phyloP scores from a whole-genome alignment of 2,888 invertebrate genomes.

The Psylliodes chrysocephalus region DNA sequence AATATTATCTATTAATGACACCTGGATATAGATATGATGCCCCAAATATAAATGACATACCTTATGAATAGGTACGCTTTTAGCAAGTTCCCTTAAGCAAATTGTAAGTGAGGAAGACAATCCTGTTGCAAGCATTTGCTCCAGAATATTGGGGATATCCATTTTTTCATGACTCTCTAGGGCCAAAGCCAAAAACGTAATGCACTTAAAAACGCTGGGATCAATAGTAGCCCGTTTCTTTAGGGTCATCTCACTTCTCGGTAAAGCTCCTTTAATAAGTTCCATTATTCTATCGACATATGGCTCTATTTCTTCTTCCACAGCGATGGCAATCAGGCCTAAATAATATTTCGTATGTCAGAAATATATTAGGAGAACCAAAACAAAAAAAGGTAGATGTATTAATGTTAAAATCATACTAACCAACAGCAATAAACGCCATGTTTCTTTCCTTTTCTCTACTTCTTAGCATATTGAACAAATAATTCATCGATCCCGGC shows the following conservation, averaged over 20 bases:
- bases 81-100: slow-evolving; percentile 89
- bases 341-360: slow-evolving; percentile 5
- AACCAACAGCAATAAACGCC: slow-evolving; percentile 90
- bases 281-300: slow-evolving; percentile 89
- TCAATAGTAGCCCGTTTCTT: slow-evolving; percentile 82
- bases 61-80: slow-evolving; percentile 84
- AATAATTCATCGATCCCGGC: slow-evolving; percentile 78
- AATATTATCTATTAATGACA: no score
- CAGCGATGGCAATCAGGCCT: slow-evolving; percentile 84
- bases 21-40: no score
- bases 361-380: background rate
- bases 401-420: slow-evolving; percentile 12
- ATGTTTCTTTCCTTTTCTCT: slow-evolving; percentile 87
- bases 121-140: slow-evolving; percentile 92
- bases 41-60: background rate
- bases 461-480: slow-evolving; percentile 79
- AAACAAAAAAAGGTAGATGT: background rate
- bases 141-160: slow-evolving; percentile 86
- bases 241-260: slow-evolving; percentile 78
- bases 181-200: slow-evolving; percentile 90
- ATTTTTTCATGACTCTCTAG: slow-evolving; percentile 78
- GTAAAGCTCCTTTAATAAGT: slow-evolving; percentile 67
- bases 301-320: slow-evolving; percentile 81
- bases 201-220: slow-evolving; percentile 92
- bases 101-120: slow-evolving; percentile 91